A percentile compares a stretch with the other conserved stretches of the same genome.
Evolutionary conservation across 1,140 invertebrate genomes (phyloP).

Genomic region (Carposina sasakii): DNA sequence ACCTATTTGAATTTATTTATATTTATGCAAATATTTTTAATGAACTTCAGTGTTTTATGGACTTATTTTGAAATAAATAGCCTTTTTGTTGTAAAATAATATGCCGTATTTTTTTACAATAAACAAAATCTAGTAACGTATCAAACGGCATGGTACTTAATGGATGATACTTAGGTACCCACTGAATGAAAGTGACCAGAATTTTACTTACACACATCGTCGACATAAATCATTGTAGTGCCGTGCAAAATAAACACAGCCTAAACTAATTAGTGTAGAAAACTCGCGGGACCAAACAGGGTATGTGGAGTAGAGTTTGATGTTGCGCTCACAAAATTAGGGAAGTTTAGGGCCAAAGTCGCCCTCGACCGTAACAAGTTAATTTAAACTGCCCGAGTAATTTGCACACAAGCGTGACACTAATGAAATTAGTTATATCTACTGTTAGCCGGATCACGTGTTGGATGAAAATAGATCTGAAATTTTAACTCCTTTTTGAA

Average conservation of each 20-base stretch:
- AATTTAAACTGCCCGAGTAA: slow-evolving; percentile 70
- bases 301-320: slow-evolving; percentile 68
- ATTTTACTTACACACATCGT: slow-evolving; percentile 39
- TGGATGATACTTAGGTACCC: no score
- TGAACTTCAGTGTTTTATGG: no score
- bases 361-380: slow-evolving; percentile 65
- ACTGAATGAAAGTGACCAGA: slow-evolving; percentile 12
- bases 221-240: slow-evolving; percentile 59
- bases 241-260: slow-evolving; percentile 63
- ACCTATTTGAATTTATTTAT: no score
- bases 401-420: slow-evolving; percentile 64
- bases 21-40: no score
- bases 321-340: slow-evolving; percentile 69
- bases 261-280: slow-evolving; percentile 68
- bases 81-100: no score
- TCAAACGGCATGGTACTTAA: no score
- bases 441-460: no score
- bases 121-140: no score
- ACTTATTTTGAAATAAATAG: no score
- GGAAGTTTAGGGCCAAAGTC: slow-evolving; percentile 67
- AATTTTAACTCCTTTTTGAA: no score
- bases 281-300: slow-evolving; percentile 66
- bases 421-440: slow-evolving; percentile 67
- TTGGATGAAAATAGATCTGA: no score
- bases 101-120: no score